Evolutionary conservation across 1,140 invertebrate genomes (phyloP).

Genomic region (Bombus terrestris): DNA sequence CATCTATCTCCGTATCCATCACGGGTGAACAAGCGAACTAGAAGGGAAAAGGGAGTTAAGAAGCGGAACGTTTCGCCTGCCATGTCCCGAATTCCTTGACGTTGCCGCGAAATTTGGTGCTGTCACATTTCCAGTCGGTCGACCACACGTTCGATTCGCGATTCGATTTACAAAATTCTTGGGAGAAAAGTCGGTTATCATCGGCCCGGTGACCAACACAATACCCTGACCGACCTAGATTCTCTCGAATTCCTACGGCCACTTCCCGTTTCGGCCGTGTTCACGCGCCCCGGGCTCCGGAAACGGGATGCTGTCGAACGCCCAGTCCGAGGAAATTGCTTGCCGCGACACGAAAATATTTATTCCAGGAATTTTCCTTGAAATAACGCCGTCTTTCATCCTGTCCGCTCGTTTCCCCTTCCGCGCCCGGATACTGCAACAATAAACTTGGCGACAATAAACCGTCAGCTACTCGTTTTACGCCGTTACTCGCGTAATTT

Average conservation of each 20-base stretch:
- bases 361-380: constrained; percentile 71
- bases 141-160: constrained; percentile 32
- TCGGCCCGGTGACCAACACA: constrained; percentile 37
- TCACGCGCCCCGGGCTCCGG: constrained; percentile 15
- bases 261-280: constrained; percentile 34
- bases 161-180: constrained; percentile 55
- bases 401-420: constrained; percentile 1
- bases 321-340: constrained; percentile 46
- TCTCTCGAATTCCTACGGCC: constrained; percentile 60
- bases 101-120: constrained; percentile 27
- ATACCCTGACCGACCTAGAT: constrained; percentile 44
- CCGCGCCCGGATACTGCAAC: constrained; percentile 3
- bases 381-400: constrained; percentile 56
- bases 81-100: constrained; percentile 9
- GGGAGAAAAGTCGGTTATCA: constrained; percentile 32
- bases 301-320: constrained; percentile 49
- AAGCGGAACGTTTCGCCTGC: constrained; percentile 27
- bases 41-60: constrained; percentile 26
- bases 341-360: constrained; percentile 68
- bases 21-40: constrained; percentile 3
- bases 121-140: constrained; percentile 53
- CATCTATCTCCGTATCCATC: constrained; percentile 39
- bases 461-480: not conserved
- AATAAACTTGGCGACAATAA: constrained; percentile 45
- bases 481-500: not conserved